phyloP scores from a whole-genome alignment of 2,113 vertebrate genomes.

The Bucco capensis region DNA sequence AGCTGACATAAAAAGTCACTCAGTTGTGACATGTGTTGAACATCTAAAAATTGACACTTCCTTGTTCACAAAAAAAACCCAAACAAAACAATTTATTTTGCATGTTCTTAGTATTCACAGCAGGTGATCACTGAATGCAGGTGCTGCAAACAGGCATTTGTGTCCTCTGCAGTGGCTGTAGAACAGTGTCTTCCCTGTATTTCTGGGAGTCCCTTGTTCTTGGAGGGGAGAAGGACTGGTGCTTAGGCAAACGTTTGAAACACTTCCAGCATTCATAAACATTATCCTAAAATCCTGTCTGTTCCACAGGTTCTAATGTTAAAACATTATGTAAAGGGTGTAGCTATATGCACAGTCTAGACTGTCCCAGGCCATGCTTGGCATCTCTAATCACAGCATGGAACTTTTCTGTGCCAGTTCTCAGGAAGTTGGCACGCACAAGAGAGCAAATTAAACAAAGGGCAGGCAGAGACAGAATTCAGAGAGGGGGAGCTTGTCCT shows the following conservation, averaged over 20 bases:
- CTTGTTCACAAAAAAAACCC: neutral
- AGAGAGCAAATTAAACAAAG: neutral
- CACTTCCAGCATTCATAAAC: neutral
- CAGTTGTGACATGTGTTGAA: neutral
- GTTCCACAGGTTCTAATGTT: neutral
- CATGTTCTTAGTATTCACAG: neutral
- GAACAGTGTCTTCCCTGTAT: neutral
- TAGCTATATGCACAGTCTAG: neutral
- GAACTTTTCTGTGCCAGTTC: neutral
- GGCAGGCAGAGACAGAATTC: neutral
- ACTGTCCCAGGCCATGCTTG: neutral
- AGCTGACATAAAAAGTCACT: neutral
- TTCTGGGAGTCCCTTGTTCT: neutral
- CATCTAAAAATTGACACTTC: neutral
- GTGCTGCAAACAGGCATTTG: neutral
- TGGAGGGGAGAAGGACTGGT: neutral
- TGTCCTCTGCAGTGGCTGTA: neutral
- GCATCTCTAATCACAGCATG: neutral
- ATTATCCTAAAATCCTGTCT: neutral
- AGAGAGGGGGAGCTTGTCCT: neutral
- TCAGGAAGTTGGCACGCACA: rapidly evolving
- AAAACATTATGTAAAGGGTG: neutral
- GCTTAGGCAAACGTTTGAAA: neutral
- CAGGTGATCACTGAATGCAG: neutral
- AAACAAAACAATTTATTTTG: neutral